Evolutionary conservation across 1,140 invertebrate genomes (phyloP).

Genomic region (Hestina assimilis): DNA sequence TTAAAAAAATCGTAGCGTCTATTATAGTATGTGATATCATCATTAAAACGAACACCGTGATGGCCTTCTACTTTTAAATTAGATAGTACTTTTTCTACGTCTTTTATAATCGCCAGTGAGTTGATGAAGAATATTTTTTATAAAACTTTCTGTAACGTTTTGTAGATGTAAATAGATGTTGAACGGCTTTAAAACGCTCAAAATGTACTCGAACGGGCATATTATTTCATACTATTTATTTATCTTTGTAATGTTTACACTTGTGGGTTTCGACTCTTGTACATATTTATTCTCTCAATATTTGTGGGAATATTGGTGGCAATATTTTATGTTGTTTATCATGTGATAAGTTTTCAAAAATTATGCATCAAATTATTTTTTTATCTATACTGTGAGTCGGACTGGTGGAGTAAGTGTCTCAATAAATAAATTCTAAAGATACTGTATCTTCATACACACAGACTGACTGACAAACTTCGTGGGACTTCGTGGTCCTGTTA

Average conservation of each 20-base stretch:
- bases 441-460: too few relatives aligned
- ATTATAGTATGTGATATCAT: constrained; percentile 25
- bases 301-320: not conserved
- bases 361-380: too few relatives aligned
- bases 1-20: constrained; percentile 2
- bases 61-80: constrained; percentile 43
- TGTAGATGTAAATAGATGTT: constrained; percentile 28
- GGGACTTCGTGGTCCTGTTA: too few relatives aligned
- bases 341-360: too few relatives aligned
- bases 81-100: constrained; percentile 42
- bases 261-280: constrained; percentile 3
- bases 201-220: constrained; percentile 36
- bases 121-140: constrained; percentile 27
- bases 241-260: constrained; percentile 38
- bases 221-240: constrained; percentile 45
- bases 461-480: too few relatives aligned
- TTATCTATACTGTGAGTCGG: too few relatives aligned
- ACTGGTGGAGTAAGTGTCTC: too few relatives aligned
- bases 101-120: constrained; percentile 31
- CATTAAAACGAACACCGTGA: constrained; percentile 32
- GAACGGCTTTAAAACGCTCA: constrained; percentile 56
- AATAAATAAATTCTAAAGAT: too few relatives aligned
- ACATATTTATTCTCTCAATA: too few relatives aligned
- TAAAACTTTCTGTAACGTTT: constrained; percentile 20
- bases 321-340: not conserved